phyloP scores from a whole-genome alignment of 2,888 invertebrate species.

The Acleris holmiana region DNA sequence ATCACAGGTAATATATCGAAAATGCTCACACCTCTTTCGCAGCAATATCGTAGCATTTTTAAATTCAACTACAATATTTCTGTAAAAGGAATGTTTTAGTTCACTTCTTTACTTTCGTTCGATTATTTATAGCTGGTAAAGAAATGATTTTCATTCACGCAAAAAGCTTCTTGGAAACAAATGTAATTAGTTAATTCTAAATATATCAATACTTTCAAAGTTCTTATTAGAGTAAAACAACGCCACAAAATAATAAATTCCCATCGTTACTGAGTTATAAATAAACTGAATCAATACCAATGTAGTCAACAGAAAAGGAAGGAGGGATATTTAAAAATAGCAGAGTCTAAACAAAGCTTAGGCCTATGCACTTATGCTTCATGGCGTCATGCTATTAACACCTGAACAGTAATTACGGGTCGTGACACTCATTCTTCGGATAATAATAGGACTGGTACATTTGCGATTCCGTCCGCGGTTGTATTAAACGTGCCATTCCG shows the following conservation, averaged over 20 bases:
- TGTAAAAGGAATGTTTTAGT: too few relatives aligned
- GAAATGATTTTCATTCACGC: too few relatives aligned
- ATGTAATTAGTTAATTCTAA: too few relatives aligned
- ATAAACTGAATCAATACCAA: neutral
- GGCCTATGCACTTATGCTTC: conserved; percentile 29
- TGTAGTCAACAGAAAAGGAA: neutral
- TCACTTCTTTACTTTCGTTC: too few relatives aligned
- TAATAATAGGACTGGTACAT: conserved; percentile 55
- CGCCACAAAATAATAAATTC: too few relatives aligned
- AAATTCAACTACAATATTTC: too few relatives aligned
- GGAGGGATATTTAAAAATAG: conserved; percentile 16
- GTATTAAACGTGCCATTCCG: conserved; percentile 61
- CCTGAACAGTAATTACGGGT: conserved; percentile 50
- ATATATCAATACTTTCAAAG: too few relatives aligned
- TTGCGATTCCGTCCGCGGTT: conserved; percentile 61
- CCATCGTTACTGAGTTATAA: conserved; percentile 5
- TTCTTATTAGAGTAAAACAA: too few relatives aligned
- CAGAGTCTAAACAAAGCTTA: conserved; percentile 19
- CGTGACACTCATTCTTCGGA: conserved; percentile 52
- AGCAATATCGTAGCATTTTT: conserved; percentile 40
- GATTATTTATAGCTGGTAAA: too few relatives aligned
- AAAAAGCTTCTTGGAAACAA: too few relatives aligned
- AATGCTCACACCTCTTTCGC: conserved; percentile 50
- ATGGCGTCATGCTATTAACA: conserved; percentile 43
- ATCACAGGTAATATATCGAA: conserved; percentile 52